A percentile compares a stretch with the other conserved stretches of the same genome.
Conservation (phyloP, 1,140 invertebrate genomes). For the Aphidius ervi region DNA sequence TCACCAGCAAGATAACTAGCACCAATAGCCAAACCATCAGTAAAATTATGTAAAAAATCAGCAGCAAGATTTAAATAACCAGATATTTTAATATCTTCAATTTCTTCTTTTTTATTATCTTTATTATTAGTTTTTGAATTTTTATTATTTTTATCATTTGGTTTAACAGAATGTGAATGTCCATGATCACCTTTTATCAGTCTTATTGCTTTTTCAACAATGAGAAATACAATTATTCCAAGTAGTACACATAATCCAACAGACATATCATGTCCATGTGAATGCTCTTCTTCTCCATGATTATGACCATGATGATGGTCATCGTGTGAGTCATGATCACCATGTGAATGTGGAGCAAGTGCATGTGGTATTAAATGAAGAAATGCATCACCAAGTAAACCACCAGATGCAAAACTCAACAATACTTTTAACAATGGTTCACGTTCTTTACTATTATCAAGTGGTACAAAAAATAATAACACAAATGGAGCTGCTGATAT, state of each 20-base stretch:
- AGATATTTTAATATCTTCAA: constrained; percentile 78
- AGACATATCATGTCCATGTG: constrained; percentile 69
- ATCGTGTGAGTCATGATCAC: constrained; percentile 53
- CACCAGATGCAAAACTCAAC: constrained; percentile 91
- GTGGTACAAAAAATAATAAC: constrained; percentile 88
- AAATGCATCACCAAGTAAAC: constrained; percentile 93
- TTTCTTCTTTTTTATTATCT: constrained; percentile 32
- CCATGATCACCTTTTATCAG: constrained; percentile 78
- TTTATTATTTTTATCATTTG: constrained; percentile 48
- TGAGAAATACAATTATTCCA: constrained; percentile 87
- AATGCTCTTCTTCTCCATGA: constrained; percentile 50
- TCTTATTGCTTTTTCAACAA: constrained; percentile 90
- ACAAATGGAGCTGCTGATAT: constrained; percentile 93
- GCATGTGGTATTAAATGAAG: constrained; percentile 95
- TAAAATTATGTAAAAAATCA: constrained; percentile 95
- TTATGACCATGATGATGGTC: constrained; percentile 56
- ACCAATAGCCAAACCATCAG: constrained; percentile 94
- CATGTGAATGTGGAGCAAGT: constrained; percentile 61
- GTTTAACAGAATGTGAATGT: constrained; percentile 46
- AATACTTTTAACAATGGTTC: constrained; percentile 84
- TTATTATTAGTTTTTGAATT: constrained; percentile 46
- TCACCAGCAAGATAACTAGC: constrained; percentile 91
- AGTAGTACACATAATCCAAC: constrained; percentile 86
- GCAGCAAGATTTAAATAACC: constrained; percentile 92
- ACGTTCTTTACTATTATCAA: constrained; percentile 81